Conservation (phyloP, 2,113 vertebrate genomes). For the Oostethus manadensis region DNA sequence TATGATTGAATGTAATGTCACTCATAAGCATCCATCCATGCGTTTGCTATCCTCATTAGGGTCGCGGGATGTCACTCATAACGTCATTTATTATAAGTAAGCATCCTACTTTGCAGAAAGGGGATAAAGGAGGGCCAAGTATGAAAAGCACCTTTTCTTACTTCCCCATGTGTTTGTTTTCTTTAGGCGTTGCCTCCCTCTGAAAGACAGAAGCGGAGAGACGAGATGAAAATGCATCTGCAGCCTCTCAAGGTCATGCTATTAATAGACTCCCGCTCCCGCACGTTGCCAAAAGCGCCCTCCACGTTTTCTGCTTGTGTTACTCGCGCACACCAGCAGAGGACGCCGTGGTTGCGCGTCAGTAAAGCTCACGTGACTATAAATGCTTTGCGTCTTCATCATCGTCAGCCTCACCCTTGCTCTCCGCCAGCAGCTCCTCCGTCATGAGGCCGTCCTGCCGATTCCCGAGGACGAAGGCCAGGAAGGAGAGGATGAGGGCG, state of each 20-base stretch:
- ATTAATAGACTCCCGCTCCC: constrained; percentile 33
- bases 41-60: no score
- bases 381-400: background rate
- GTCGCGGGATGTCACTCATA: no score
- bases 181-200: constrained; percentile 66
- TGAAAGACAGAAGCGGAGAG: constrained; percentile 31
- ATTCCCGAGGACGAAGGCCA: constrained; percentile 96
- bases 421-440: constrained; percentile 92
- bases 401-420: constrained; percentile 81
- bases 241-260: constrained; percentile 40
- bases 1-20: no score
- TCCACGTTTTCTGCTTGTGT: constrained; percentile 6
- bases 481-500: constrained; percentile 93
- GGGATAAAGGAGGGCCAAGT: background rate
- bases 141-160: background rate
- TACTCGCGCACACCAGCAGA: constrained; percentile 42
- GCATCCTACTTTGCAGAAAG: no score
- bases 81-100: no score
- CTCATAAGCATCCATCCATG: no score
- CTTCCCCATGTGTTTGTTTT: constrained; percentile 31
- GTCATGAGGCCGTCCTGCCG: constrained; percentile 93
- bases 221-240: constrained; percentile 17
- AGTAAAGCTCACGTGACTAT: no score
- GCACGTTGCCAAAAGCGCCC: constrained; percentile 14
- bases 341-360: constrained; percentile 36